These are phyloP conservation scores for Lanius ludovicianus DNA, from an alignment of 2,113 vertebrate genomes.

Conservation along the genomic window DNA sequence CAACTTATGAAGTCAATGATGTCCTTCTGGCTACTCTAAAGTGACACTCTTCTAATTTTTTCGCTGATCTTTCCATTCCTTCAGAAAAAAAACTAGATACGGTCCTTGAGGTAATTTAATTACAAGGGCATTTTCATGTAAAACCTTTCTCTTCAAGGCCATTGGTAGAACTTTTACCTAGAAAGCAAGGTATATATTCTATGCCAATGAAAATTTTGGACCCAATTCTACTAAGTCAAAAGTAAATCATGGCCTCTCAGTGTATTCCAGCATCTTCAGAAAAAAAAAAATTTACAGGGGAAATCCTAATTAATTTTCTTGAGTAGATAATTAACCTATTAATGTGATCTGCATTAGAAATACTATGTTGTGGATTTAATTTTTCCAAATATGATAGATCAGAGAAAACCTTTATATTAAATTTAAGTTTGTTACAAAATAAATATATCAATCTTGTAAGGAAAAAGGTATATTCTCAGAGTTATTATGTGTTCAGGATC, in stretches of 20 bases:
- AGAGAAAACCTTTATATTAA: background rate
- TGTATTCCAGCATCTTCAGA: background rate
- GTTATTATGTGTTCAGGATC: background rate
- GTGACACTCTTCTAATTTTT: background rate
- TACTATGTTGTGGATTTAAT: background rate
- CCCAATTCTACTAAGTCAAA: background rate
- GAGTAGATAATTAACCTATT: constrained; percentile 1
- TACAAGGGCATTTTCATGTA: background rate
- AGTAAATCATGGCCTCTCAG: background rate
- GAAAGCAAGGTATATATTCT: background rate
- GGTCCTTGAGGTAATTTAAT: background rate
- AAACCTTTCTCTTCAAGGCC: background rate
- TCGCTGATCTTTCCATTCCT: background rate
- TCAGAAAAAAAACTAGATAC: background rate
- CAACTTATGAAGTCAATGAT: background rate
- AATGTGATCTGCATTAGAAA: background rate
- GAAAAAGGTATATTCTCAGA: accelerated
- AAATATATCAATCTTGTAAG: background rate
- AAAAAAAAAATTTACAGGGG: background rate
- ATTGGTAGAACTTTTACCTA: background rate
- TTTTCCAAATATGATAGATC: background rate
- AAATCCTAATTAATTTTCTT: constrained; percentile 25
- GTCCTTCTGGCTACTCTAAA: background rate
- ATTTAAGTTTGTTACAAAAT: background rate
- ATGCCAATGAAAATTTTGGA: background rate